Base-by-base conservation (phyloP, 2,113 vertebrate genomes). In the Mugil cephalus region DNA sequence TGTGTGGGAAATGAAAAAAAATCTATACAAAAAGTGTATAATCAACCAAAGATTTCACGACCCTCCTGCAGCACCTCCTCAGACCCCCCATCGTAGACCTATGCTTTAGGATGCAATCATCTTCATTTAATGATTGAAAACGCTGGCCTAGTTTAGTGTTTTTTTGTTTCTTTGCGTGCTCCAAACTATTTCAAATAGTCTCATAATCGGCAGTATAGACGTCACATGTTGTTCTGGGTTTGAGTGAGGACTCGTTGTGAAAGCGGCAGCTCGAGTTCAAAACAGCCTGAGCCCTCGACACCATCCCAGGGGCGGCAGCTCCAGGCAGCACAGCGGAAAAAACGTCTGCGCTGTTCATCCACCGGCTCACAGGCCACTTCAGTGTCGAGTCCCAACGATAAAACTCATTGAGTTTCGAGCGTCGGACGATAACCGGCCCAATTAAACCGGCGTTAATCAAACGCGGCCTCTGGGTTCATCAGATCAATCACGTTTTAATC, bases 371-470 rank as follows among this genome's bases (percentile, higher is more conserved):
- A 9, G 42, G 72, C 50, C 19, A 7, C 55, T 8, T 10, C 21
- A 10, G 35, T 12, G 18, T 54, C 42, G 21, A 4, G 10, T 0
- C 3, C n/a, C 11, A 10, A 30, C 18, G 60, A 55, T 46, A 17
- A 52, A 69, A n/a, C n/a, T n/a, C n/a, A n/a, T n/a, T n/a, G n/a
- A 52, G 46, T 46, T 72, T 30, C n/a, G 35, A 38, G 10, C 30
- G 50, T 30, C 62, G 15, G 11, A 40, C 43, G 47, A 54, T 13
- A 15, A 61, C 65, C 14, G 47, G 19, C 5, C 52, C 19, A 52
- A 47, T 48, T 35, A 13, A 47, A 21, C 4, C 13, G 2, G 43
- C 21, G 40, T 42, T 30, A 19, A 30, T 53, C 36, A 7, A 0
- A 4, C 9, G 4, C 35, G 55, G 30, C 42, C 11, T 21, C 55